phyloP scores from a whole-genome alignment of 1,140 invertebrate species.

The Pseudomyrmex gracilis region DNA sequence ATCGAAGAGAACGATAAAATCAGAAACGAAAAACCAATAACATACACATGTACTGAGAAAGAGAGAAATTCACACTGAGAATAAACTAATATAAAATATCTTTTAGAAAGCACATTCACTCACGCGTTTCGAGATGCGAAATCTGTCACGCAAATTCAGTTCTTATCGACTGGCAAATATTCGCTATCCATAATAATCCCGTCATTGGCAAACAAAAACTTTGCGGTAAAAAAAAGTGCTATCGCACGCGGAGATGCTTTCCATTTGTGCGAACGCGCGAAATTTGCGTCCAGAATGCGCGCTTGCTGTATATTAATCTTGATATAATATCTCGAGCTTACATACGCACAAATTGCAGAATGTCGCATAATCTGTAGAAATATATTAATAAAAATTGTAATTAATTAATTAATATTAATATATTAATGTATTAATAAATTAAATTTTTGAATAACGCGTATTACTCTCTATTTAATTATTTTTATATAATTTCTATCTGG shows the following conservation, averaged over 20 bases:
- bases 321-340: too few relatives aligned
- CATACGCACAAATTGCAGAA: too few relatives aligned
- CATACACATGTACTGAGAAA: neutral
- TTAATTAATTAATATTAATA: too few relatives aligned
- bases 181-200: neutral
- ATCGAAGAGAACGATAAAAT: neutral
- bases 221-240: neutral
- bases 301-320: too few relatives aligned
- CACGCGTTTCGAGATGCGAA: neutral
- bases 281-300: too few relatives aligned
- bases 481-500: too few relatives aligned
- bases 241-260: neutral
- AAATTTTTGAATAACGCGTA: too few relatives aligned
- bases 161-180: constrained; percentile 11
- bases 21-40: constrained; percentile 12
- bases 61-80: neutral
- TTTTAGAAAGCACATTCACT: constrained; percentile 17
- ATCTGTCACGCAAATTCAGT: constrained; percentile 10
- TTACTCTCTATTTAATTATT: too few relatives aligned
- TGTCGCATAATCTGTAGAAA: too few relatives aligned
- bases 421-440: too few relatives aligned
- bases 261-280: too few relatives aligned
- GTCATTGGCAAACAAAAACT: constrained; percentile 11
- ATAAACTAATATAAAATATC: neutral
- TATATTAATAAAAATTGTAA: too few relatives aligned